A percentile compares a stretch with the other conserved stretches of the same genome.
These are phyloP conservation scores for Cryptocephalus moraei DNA, from an alignment of 2,888 invertebrate genomes.

Conservation along the genomic window DNA sequence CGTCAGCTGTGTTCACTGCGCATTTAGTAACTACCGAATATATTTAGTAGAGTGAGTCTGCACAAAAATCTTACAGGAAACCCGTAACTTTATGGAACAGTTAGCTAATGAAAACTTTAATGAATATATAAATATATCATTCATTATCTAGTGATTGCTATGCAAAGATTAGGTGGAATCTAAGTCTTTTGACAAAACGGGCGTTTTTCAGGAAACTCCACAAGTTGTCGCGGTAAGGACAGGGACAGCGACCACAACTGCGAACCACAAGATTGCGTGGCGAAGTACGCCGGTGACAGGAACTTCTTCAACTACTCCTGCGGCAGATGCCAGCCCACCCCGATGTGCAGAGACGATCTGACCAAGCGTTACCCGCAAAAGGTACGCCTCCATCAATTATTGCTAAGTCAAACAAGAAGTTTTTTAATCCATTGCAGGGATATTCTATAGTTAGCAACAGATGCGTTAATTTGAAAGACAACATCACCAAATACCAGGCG, in stretches of 20 bases:
- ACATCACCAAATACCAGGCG: conserved; percentile 17
- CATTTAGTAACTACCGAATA: too few relatives aligned
- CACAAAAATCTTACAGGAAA: too few relatives aligned
- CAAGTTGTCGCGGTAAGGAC: neutral
- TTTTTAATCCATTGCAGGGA: conserved; percentile 20
- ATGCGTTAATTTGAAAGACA: conserved; percentile 33
- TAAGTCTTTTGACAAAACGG: too few relatives aligned
- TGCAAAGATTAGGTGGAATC: too few relatives aligned
- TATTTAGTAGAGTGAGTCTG: too few relatives aligned
- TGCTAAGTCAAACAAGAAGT: neutral
- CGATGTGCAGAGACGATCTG: neutral
- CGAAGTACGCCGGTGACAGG: neutral
- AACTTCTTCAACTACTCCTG: neutral
- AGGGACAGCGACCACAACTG: neutral
- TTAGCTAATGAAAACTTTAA: too few relatives aligned
- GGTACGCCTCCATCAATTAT: neutral
- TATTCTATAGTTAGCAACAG: conserved; percentile 35
- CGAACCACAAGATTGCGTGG: neutral
- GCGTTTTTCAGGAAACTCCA: too few relatives aligned
- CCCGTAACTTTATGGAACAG: too few relatives aligned
- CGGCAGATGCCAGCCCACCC: neutral
- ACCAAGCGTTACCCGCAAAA: neutral
- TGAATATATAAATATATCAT: too few relatives aligned
- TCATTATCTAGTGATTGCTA: too few relatives aligned
- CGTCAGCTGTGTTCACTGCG: too few relatives aligned